Base-by-base conservation (phyloP, 2,888 invertebrate genomes). In the Amphipoea oculea region DNA sequence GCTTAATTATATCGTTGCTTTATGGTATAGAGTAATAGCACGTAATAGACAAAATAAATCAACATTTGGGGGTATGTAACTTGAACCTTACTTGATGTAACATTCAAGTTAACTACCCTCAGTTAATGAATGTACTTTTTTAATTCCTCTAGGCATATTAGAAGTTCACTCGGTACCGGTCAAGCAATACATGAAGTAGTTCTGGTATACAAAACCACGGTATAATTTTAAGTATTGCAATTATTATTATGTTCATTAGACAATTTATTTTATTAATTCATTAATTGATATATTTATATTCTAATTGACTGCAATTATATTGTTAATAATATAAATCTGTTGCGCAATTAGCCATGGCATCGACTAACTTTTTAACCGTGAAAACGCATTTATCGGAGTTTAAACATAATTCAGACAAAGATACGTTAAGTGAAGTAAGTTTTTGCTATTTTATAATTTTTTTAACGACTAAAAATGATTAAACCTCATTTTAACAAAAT, bases 321-420 rank as follows among this genome's bases (percentile, higher is more conserved):
- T 83, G 79, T 81, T 73, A 78, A 57, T 79, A 81, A 88, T 89
- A 88, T 88, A 88, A 88, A 88, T 87, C 86, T 90, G 84, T 89
- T 88, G 87, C 73, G n/a, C 79, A 85, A 86, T 80, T 79, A 79
- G 85, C 76, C 51, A 93, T 96, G 96, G 94, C 95, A 84, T 94
- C 95, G 57, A 91, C 90, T 69, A 95, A 95, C 88, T 95, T 93
- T 93, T 94, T 96, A 95, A 92, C 94, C 70, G 94, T 96, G 78
- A 97, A 97, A 95, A 95, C 96, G 51, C 96, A 96, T 93, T 91
- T 97, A 93, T 93, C 96, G 74, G 97, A 97, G 90, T 96, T 97
- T 84, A 96, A 96, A 93, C 93, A 92, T 84, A 95, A 93, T 92
- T 94, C 96, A 66, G 97, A 97, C 89, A 96, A 95, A 90, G 97